Evolutionary conservation across 2,113 vertebrate genomes (phyloP).

Genomic region (Dipodomys ordii): DNA sequence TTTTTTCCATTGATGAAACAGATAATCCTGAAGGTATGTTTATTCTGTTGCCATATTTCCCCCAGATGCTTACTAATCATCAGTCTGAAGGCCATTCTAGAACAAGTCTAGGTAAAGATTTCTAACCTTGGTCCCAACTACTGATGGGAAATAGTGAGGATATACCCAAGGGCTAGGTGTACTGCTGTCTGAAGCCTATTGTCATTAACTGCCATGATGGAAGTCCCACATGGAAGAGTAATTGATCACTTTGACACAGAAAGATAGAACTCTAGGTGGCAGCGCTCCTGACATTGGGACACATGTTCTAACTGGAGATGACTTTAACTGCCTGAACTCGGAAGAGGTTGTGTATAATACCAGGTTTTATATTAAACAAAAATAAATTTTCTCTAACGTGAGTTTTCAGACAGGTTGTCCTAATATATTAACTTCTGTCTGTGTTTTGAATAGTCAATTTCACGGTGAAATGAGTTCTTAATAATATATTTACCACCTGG

Average conservation of each 20-base stretch:
- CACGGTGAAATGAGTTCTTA: conserved; percentile 93
- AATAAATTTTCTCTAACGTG: conserved; percentile 89
- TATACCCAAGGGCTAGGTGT: neutral
- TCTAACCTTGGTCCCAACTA: neutral
- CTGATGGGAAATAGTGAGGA: neutral
- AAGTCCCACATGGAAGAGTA: neutral
- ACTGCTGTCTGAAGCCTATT: neutral
- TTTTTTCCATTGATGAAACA: conserved; percentile 31
- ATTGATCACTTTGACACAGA: neutral
- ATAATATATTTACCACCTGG: conserved; percentile 94
- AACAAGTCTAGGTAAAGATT: neutral
- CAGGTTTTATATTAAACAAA: conserved; percentile 88
- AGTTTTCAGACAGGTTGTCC: conserved; percentile 91
- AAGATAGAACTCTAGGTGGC: neutral
- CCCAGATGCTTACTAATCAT: neutral
- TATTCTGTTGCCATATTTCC: neutral
- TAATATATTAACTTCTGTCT: conserved; percentile 93
- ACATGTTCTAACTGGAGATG: conserved; percentile 63
- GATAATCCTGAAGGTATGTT: neutral
- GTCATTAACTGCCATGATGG: neutral
- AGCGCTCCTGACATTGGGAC: neutral
- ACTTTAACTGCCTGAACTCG: conserved; percentile 71
- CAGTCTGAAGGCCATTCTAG: neutral
- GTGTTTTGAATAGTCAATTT: conserved; percentile 93
- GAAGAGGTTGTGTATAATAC: conserved; percentile 81